These are phyloP conservation scores for Planiliza haematocheilus DNA, from an alignment of 2,113 vertebrate genomes.

Conservation along the genomic window DNA sequence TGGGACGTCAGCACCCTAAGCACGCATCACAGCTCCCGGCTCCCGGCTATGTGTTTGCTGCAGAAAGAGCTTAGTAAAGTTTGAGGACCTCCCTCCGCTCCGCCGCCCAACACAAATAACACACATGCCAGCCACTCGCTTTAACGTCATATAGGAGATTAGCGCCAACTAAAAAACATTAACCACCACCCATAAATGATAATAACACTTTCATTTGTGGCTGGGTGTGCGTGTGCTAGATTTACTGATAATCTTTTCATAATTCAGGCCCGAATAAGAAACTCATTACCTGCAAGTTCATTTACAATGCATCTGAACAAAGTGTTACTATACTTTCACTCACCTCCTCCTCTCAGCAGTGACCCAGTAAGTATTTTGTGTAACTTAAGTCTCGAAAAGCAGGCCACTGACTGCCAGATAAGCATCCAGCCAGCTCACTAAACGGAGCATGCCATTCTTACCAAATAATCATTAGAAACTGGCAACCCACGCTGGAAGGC, in stretches of 20 bases:
- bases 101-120: slow-evolving; percentile 1
- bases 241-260: slow-evolving; percentile 55
- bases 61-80: slow-evolving; percentile 38
- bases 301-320: slow-evolving; percentile 68
- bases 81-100: neutral
- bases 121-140: slow-evolving; percentile 13
- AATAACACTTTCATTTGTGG: slow-evolving; percentile 59
- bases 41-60: slow-evolving; percentile 10
- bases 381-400: slow-evolving; percentile 73
- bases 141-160: slow-evolving; percentile 56
- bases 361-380: slow-evolving; percentile 72
- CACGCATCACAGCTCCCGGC: slow-evolving; percentile 78
- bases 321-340: slow-evolving; percentile 63
- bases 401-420: slow-evolving; percentile 78
- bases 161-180: slow-evolving; percentile 59
- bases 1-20: slow-evolving; percentile 81
- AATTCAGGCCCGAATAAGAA: slow-evolving; percentile 41
- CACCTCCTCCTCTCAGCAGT: slow-evolving; percentile 55
- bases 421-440: slow-evolving; percentile 81
- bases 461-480: slow-evolving; percentile 81
- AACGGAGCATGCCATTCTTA: slow-evolving; percentile 83
- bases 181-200: slow-evolving; percentile 64
- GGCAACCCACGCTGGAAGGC: slow-evolving; percentile 61
- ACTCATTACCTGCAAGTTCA: slow-evolving; percentile 59
- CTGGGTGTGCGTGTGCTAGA: slow-evolving; percentile 34